Evolutionary conservation across 2,797 vertebrate genomes (phyloP), one percentile per base, ranked within the genome.

Genomic region (Notoglanidium macrostoma): DNA sequence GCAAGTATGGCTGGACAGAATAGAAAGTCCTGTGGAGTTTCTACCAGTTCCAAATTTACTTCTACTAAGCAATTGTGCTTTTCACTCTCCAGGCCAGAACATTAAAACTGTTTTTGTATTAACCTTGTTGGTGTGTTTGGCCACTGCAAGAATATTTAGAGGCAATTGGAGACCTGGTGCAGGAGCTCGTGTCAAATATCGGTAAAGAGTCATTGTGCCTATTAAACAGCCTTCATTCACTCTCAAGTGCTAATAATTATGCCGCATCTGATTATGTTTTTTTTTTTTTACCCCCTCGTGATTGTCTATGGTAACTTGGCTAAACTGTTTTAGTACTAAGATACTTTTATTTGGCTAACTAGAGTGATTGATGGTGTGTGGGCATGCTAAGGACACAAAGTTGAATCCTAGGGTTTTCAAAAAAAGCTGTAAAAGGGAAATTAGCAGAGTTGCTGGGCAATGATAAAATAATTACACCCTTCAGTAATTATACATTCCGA

Each of bases 381-480:
- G 15, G 32, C 80, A 67, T 23, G 46, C 40, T 54, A 67, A 82
- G 7, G 9, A 68, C 29, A 5, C 14, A 63, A 61, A 80, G 78
- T 14, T n/a, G 35, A 57, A 44, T 59, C 10, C 32, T 44, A 7
- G 32, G 14, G 65, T 74, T 49, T 49, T 51, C 46, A 74, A 51
- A 49, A 6, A 70, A 40, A 40, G 5, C 5, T 19, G 7, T 77
- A 19, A 21, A 57, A 61, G 0, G 17, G 19, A 59, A 14, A 63
- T 80, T 57, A 19, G 78, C 35, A 11, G 80, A 19, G 10, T 29
- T 83, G 7, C 46, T 67, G 80, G 44, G 21, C 61, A 67, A 51
- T 65, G 55, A 44, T 15, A 29, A 82, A 12, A 80, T 80, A 61
- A 81, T 63, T 81, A 46, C 6, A 63, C 79, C 79, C 23, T 63